A percentile compares a stretch with the other conserved stretches of the same genome.
Evolutionary conservation across 2,113 vertebrate genomes (phyloP).

Genomic region (Callopanchax toddi): DNA sequence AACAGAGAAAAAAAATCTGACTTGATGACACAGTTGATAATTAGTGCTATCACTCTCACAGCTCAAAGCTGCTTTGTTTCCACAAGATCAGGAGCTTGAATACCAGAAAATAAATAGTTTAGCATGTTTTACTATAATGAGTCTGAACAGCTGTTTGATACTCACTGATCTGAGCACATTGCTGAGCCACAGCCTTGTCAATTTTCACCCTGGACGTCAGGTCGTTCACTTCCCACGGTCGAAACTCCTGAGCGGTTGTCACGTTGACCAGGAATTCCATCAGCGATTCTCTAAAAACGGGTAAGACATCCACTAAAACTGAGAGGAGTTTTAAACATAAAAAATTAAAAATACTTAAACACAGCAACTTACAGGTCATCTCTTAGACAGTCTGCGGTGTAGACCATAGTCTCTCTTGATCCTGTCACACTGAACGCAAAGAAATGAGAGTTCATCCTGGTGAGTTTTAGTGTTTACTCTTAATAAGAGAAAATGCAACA

Average conservation of each 20-base stretch:
- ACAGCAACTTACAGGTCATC: conserved; percentile 86
- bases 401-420: conserved; percentile 87
- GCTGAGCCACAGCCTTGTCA: conserved; percentile 86
- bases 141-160: background rate
- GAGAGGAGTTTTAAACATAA: background rate
- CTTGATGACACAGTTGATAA: too few species aligned
- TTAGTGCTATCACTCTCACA: too few species aligned
- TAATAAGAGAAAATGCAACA: too few species aligned
- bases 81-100: too few species aligned
- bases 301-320: background rate
- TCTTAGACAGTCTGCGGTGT: conserved; percentile 86
- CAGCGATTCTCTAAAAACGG: conserved; percentile 82
- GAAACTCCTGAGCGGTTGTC: conserved; percentile 90
- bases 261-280: conserved; percentile 92
- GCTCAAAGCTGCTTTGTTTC: too few species aligned
- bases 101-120: too few species aligned
- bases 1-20: too few species aligned
- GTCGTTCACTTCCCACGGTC: conserved; percentile 88
- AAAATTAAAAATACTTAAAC: background rate
- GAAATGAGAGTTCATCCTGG: conserved; percentile 16
- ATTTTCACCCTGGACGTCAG: conserved; percentile 82
- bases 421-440: conserved; percentile 83
- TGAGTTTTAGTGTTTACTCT: too few species aligned
- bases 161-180: conserved; percentile 88
- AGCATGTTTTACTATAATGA: too few species aligned